Conservation (phyloP, 2,113 vertebrate genomes). For the Cinclus cinclus region DNA sequence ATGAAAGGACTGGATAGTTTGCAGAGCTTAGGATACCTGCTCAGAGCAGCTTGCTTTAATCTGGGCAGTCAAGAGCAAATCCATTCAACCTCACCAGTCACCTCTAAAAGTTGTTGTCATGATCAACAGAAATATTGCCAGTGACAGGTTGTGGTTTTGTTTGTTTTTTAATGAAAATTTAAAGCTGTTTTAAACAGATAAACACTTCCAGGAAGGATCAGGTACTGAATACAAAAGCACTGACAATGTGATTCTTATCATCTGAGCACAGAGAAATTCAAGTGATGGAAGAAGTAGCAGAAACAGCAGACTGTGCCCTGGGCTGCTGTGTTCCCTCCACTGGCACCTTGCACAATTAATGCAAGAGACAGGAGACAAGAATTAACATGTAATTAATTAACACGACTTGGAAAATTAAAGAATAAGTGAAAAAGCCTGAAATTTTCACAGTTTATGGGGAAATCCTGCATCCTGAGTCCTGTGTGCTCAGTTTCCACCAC, state of each 20-base stretch:
- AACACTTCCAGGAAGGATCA: conserved; percentile 17
- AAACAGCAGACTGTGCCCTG: neutral
- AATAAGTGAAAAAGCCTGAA: neutral
- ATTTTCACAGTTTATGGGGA: neutral
- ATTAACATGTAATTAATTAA: neutral
- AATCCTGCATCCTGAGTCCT: neutral
- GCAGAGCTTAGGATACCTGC: neutral
- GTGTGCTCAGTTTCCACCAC: neutral
- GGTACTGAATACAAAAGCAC: conserved; percentile 2
- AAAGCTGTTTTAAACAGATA: conserved; percentile 36
- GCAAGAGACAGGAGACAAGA: neutral
- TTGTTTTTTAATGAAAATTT: conserved; percentile 22
- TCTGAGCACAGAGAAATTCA: neutral
- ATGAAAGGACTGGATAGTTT: neutral
- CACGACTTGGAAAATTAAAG: neutral
- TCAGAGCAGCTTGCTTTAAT: neutral
- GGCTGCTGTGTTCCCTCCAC: neutral
- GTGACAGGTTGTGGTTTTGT: neutral
- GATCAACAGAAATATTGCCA: neutral
- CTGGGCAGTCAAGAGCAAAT: neutral
- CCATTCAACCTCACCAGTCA: neutral
- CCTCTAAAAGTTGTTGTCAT: neutral
- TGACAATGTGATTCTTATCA: neutral
- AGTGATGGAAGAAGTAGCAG: neutral
- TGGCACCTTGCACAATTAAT: neutral